phyloP scores from a whole-genome alignment of 64 coral and sea anemone genomes.

The Dendrophyllia cribrosa region DNA sequence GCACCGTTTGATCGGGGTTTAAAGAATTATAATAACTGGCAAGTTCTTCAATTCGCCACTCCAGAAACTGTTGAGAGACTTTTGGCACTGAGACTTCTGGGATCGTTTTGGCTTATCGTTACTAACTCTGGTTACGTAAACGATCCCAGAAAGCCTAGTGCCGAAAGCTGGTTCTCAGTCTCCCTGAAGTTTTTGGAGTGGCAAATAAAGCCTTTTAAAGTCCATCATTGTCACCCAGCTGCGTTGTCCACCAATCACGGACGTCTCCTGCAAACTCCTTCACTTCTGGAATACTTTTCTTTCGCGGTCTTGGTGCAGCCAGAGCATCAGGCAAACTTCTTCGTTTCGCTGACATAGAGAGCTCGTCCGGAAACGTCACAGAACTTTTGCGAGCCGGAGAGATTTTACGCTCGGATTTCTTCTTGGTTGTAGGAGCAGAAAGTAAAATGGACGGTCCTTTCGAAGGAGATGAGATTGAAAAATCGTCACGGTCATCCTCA shows the following conservation, averaged over 20 bases:
- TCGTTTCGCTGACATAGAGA: slow-evolving; percentile 12
- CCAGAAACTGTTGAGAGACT: too few species aligned
- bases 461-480: neutral
- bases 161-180: neutral
- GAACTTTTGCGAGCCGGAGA: slow-evolving; percentile 8
- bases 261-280: slow-evolving; percentile 42
- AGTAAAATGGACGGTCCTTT: slow-evolving; percentile 21
- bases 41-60: too few species aligned
- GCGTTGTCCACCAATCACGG: slow-evolving; percentile 30
- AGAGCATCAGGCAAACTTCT: slow-evolving; percentile 14
- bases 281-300: slow-evolving; percentile 6
- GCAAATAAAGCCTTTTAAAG: neutral
- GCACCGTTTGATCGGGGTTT: too few species aligned
- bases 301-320: neutral
- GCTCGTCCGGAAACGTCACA: slow-evolving; percentile 40
- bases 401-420: slow-evolving; percentile 3
- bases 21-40: too few species aligned
- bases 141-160: too few species aligned
- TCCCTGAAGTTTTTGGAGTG: neutral
- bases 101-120: too few species aligned
- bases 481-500: slow-evolving; percentile 24
- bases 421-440: neutral
- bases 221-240: neutral
- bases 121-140: too few species aligned
- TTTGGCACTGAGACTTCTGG: too few species aligned